These are phyloP conservation scores for Solea solea DNA, from an alignment of 2,113 vertebrate genomes.

Conservation along the genomic window DNA sequence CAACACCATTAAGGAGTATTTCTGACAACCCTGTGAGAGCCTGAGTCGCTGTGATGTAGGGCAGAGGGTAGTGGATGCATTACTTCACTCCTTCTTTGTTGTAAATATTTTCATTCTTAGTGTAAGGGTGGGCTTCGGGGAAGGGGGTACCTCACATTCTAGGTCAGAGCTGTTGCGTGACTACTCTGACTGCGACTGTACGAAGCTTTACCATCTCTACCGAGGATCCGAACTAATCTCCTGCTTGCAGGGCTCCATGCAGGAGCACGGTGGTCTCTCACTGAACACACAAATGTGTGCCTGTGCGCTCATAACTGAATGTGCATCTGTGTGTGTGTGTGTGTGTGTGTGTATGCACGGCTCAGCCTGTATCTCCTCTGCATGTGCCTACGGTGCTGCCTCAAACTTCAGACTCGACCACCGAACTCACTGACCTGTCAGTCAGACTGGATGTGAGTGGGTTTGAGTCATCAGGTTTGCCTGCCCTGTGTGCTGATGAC, in stretches of 20 bases:
- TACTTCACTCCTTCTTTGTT: slow-evolving; percentile 46
- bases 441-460: slow-evolving; percentile 57
- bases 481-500: slow-evolving; percentile 58
- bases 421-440: slow-evolving; percentile 70
- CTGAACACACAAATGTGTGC: slow-evolving; percentile 13
- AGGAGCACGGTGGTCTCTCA: slow-evolving; percentile 25
- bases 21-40: neutral
- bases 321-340: slow-evolving; percentile 47
- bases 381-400: slow-evolving; percentile 24
- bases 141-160: slow-evolving; percentile 64
- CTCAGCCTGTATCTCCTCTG: slow-evolving; percentile 4
- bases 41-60: neutral
- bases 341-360: slow-evolving; percentile 22
- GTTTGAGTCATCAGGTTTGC: slow-evolving; percentile 72
- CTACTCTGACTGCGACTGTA: slow-evolving; percentile 46
- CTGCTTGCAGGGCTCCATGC: slow-evolving; percentile 38
- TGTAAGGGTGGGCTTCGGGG: slow-evolving; percentile 43
- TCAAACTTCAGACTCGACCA: slow-evolving; percentile 37
- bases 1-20: neutral
- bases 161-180: slow-evolving; percentile 55
- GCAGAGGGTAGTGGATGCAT: slow-evolving; percentile 13
- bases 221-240: slow-evolving; percentile 45
- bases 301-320: slow-evolving; percentile 42
- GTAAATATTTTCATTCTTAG: slow-evolving; percentile 69
- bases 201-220: slow-evolving; percentile 44